Evolutionary conservation across 92 coral and sea anemone genomes (phyloP), one percentile per base, ranked within the genome.

Genomic region (Muricea muricata): DNA sequence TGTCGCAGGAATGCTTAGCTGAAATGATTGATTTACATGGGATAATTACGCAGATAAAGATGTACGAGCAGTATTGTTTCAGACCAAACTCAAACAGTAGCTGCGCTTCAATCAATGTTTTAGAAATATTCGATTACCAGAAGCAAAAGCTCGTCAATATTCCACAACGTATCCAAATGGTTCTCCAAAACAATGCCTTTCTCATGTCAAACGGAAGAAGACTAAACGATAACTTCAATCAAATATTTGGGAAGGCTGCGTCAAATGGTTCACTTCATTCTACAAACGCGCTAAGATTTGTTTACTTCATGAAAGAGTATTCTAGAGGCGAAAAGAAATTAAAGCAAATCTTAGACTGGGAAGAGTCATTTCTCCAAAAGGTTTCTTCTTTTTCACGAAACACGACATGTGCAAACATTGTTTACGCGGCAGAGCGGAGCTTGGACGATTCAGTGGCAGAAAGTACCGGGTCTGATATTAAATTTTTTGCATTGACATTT

Each of bases 391-490:
- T 85, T 31, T 75, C 86, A 50, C 35, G 73, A 31, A 88, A 63
- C 25, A 78, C 86, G 18, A 63, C 78, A 13, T 90, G 93, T 63
- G 71, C 77, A 46, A 63, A 86, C 4, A 55, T 93, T 30, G 81
- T 75, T 46, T 82, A 75, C 50, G 73, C 89, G 14, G 84, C 91
- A 12, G 94, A 86, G 17, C 73, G 95, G 31, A 92, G 98, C 42
- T 70, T 90, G 21, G 84, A 89, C 40, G 95, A 94, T 24, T 94
- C 98, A 0, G 86, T 87, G 1, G 48, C 91, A 4, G 95, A 94
- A 56, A 94, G 95, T 41, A 70, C 89, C 31, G 89, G 86, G 1
- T 88, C 92, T 29, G 80, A 75, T 54, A 47, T 75, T 25, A 75
- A 47, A 14, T 26, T 75, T 14, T 46, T 94, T 60, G 60, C 90